These are phyloP conservation scores for Sterrhoptilus dennistouni DNA, from an alignment of 2,113 vertebrate genomes.

Conservation along the genomic window DNA sequence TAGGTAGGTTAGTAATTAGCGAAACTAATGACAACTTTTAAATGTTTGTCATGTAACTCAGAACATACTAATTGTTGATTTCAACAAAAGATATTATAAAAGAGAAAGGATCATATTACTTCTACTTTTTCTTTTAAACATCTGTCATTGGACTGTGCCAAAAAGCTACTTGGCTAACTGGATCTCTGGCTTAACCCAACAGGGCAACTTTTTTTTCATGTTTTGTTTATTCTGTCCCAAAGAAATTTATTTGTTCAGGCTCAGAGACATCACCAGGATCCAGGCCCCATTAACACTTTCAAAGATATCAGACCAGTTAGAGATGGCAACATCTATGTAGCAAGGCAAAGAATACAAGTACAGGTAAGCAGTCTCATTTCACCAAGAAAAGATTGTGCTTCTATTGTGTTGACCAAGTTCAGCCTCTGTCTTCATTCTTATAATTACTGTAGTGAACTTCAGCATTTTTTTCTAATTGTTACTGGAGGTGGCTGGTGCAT, in stretches of 20 bases:
- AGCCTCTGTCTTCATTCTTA: background rate
- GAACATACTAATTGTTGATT: background rate
- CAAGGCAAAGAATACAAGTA: background rate
- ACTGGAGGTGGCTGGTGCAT: background rate
- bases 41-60: background rate
- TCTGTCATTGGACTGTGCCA: background rate
- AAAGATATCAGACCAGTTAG: slow-evolving; percentile 16
- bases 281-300: background rate
- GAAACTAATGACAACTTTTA: background rate
- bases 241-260: background rate
- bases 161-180: background rate
- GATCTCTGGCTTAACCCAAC: background rate
- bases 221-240: background rate
- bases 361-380: slow-evolving; percentile 5
- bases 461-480: background rate
- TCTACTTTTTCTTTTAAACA: background rate
- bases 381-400: background rate
- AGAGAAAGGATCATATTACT: background rate
- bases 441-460: background rate
- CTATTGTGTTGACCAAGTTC: background rate
- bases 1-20: background rate
- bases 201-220: background rate
- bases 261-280: background rate
- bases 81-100: background rate
- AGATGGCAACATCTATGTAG: background rate